A percentile compares a stretch with the other conserved stretches of the same genome.
These are phyloP conservation scores for Acarapis woodi DNA, from an alignment of 1,140 invertebrate species.

Conservation along the genomic window DNA sequence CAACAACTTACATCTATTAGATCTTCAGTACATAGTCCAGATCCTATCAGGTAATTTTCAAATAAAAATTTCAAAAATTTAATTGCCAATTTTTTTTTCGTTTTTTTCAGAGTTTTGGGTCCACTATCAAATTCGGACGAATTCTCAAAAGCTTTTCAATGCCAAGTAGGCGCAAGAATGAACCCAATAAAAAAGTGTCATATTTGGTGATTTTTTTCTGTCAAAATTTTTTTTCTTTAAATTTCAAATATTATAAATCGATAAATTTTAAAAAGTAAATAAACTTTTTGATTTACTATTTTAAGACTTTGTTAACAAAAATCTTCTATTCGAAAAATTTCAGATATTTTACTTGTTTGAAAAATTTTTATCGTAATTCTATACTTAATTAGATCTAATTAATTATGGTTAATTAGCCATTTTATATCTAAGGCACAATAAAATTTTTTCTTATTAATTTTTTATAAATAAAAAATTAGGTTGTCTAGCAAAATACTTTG, in stretches of 20 bases:
- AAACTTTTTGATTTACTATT: too few species aligned
- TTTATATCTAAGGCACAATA: neutral
- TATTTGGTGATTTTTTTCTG: constrained; percentile 75
- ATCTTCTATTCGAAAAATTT: too few species aligned
- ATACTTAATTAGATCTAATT: neutral
- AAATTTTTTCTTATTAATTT: neutral
- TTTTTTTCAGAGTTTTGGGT: constrained; percentile 32
- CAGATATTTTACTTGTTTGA: too few species aligned
- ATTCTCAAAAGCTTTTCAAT: constrained; percentile 38
- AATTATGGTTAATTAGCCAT: neutral
- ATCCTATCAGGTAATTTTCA: constrained; percentile 34
- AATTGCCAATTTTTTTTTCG: constrained; percentile 5
- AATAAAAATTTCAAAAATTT: neutral
- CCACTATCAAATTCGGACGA: constrained; percentile 72
- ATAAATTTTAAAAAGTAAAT: too few species aligned
- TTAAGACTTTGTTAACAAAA: too few species aligned
- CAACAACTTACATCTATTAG: constrained; percentile 75
- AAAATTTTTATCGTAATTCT: neutral
- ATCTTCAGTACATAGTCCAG: constrained; percentile 79
- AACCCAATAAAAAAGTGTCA: constrained; percentile 68
- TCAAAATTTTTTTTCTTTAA: too few species aligned
- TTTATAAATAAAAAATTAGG: too few species aligned
- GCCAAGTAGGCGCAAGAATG: constrained; percentile 48
- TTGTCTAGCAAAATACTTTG: too few species aligned
- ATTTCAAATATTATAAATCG: too few species aligned